Base-by-base conservation (phyloP, 2,888 invertebrate species). In the Sepiola atlantica region DNA sequence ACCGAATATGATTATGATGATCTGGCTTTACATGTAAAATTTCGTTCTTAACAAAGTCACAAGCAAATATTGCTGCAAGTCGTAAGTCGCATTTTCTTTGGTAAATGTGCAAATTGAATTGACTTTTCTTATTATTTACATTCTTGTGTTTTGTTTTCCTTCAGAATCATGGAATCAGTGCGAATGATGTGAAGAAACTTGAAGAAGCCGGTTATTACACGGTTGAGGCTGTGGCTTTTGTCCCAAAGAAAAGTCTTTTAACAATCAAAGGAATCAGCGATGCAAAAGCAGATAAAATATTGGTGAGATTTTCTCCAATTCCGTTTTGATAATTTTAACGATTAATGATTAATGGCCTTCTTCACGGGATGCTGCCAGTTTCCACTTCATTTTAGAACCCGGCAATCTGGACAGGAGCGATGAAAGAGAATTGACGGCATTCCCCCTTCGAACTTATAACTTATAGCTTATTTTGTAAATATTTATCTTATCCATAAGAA, bases 141-240 rank as follows among this genome's bases (percentile, higher is more conserved):
- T 12, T 92, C n/a, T 92, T n/a, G n/a, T n/a, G 18, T 2, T 35
- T 92, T n/a, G 32, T 93, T 24, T 14, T 61, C 57, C 94, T 91
- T 94, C 96, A 99, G 99, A 98, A 98, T 28, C 98, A 98, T 98
- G 99, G 99, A 55, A 99, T 99, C 94, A 98, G 98, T 95, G 98
- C 98, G 12, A 96, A 95, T 94, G 99, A 99, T 97, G 98, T 99
- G 3, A 99, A 99, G 97, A 99, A 99, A 97, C 97, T 99, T 90
- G 98, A 98, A 97, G 99, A 99, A 97, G 98, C 98, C 32, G 99
- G 99, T 0, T 99, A 98, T 97, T 98, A 99, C 97, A 99, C 99
- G 0, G 98, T 99, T 0, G 99, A 99, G 97, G 98, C 99, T 0
- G 98, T 99, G 24, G 99, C 99, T 0, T 99, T 98, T 98, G 98